phyloP scores from a whole-genome alignment of 2,888 invertebrate genomes.

The Allygus modestus region DNA sequence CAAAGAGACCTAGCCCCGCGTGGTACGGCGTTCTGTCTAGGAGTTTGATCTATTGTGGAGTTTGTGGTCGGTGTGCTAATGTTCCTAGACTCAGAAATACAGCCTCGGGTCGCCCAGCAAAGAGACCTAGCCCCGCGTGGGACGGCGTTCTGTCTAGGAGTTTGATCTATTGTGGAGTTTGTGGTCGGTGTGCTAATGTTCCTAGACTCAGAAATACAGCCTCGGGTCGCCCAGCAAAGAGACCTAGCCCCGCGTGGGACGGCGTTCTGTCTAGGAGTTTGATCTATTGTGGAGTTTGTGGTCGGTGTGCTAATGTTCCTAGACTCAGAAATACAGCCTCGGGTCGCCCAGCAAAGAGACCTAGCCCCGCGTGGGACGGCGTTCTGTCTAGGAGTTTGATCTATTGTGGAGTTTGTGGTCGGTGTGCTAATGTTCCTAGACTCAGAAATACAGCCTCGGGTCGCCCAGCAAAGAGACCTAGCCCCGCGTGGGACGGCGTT shows the following conservation, averaged over 20 bases:
- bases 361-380: not conserved
- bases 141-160: not conserved
- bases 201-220: too few species aligned
- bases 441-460: too few species aligned
- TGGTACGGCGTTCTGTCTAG: not conserved
- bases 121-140: not conserved
- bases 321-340: too few species aligned
- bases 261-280: not conserved
- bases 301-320: too few species aligned
- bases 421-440: too few species aligned
- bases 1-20: not conserved
- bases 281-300: too few species aligned
- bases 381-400: not conserved
- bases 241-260: not conserved
- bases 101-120: too few species aligned
- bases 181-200: too few species aligned
- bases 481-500: not conserved
- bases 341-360: too few species aligned
- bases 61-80: constrained; percentile 16
- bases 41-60: not conserved
- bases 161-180: not conserved
- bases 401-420: too few species aligned
- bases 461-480: too few species aligned
- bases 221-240: too few species aligned
- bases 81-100: not conserved